Evolutionary conservation across 2,888 invertebrate species (phyloP).

Genomic region (Drosophila nr. perissopoda): DNA sequence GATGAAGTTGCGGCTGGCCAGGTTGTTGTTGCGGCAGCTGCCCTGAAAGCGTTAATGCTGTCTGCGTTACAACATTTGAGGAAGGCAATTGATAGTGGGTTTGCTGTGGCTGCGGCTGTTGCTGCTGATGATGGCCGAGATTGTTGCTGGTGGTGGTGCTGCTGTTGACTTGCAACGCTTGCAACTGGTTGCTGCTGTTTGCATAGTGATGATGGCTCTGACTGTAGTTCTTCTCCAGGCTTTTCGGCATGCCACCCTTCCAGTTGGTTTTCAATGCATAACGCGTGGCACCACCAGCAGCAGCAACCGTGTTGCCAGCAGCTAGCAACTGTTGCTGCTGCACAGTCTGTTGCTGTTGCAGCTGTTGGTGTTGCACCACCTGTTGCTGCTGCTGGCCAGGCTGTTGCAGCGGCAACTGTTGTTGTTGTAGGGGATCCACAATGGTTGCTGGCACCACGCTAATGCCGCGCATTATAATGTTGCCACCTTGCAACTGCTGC

Average conservation of each 20-base stretch:
- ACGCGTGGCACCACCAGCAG: conserved; percentile 61
- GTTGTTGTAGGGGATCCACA: conserved; percentile 69
- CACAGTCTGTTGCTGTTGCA: conserved; percentile 59
- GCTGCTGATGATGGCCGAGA: conserved; percentile 69
- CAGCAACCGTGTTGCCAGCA: conserved; percentile 17
- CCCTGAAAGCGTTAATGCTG: conserved; percentile 75
- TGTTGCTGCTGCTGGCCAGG: conserved; percentile 71
- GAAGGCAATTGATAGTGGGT: conserved; percentile 83
- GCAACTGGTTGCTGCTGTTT: conserved; percentile 55
- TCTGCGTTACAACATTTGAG: conserved; percentile 76
- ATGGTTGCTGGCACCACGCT: conserved; percentile 77
- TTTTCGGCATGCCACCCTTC: conserved; percentile 79
- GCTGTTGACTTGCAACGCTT: neutral
- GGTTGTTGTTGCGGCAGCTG: conserved; percentile 58
- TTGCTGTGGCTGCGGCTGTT: conserved; percentile 51
- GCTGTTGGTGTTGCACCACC: conserved; percentile 65
- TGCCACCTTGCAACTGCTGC: conserved; percentile 65
- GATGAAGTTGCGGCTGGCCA: conserved; percentile 65
- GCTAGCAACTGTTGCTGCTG: conserved; percentile 31
- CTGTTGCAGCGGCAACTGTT: conserved; percentile 70
- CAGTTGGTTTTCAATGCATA: conserved; percentile 76
- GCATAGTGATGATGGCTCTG: conserved; percentile 78
- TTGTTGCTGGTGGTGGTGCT: conserved; percentile 62
- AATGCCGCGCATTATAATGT: conserved; percentile 72
- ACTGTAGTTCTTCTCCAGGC: conserved; percentile 80